Base-by-base conservation (phyloP, 1,140 invertebrate species). In the Habropoda laboriosa region DNA sequence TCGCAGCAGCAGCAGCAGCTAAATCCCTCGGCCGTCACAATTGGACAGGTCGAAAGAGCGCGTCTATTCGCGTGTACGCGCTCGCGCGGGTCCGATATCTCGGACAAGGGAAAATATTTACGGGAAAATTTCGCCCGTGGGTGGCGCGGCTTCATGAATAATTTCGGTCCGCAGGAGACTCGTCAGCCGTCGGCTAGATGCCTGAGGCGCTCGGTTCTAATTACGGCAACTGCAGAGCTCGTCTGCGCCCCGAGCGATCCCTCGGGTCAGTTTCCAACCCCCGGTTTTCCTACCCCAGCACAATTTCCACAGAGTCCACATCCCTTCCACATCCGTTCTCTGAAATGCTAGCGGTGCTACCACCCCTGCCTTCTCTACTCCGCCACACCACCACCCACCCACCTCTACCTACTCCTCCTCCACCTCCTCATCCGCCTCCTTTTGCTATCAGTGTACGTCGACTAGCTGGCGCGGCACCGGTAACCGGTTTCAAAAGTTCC, bases 91-190 rank as follows among this genome's bases (percentile, higher is more conserved):
- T 32, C 71, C 74, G 80, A 88, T 86, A 83, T 87, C 79, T 83
- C 86, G 83, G 80, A 73, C 84, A 89, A 91, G 90, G 90, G 87
- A 92, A 92, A 92, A 92, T 92, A 92, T 92, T 92, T 92, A 89
- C 87, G 88, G 89, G 88, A 88, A 90, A 92, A 92, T 92, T 89
- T 90, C 80, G 89, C 86, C 24, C 89, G 84, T 88, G 84, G 86
- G 89, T 89, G 85, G 87, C 83, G 86, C 57, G 82, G 89, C 88
- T 92, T 92, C 91, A 91, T 92, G 91, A 93, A 93, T 93, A 93
- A 93, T 93, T 93, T 93, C 80, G 91, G 89, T 91, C 89, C 89
- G 89, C 83, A 86, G 90, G 90, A 91, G 87, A 91, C 89, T 91
- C 88, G 91, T 92, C 89, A 92, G 91, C 90, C 87, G 47, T 71